Evolutionary conservation across 1,140 invertebrate species (phyloP).

Genomic region (Tetramorium simillimum): DNA sequence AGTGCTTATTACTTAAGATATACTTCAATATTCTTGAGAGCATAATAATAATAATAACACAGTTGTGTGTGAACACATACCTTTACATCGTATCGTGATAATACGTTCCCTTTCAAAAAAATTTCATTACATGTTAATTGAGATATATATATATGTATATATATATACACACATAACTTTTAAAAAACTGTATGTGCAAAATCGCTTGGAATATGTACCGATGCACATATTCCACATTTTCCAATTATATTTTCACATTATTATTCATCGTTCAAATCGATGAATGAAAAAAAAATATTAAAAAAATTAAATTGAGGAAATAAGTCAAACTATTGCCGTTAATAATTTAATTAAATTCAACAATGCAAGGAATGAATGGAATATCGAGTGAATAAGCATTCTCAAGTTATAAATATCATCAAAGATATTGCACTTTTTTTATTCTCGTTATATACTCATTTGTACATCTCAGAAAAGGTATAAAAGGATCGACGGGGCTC

Average conservation of each 20-base stretch:
- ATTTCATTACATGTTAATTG: not conserved
- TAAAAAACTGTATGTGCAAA: not conserved
- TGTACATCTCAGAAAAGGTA: not conserved
- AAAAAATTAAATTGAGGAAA: not conserved
- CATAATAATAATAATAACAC: not conserved
- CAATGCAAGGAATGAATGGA: not conserved
- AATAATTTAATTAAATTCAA: not conserved
- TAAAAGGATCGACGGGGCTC: not conserved
- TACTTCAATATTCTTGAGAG: not conserved
- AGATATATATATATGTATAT: not conserved
- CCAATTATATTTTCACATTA: not conserved
- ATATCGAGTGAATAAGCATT: not conserved
- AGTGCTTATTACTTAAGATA: slow-evolving; percentile 15
- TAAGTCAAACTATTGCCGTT: not conserved
- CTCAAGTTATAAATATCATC: not conserved
- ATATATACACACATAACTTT: too few relatives aligned
- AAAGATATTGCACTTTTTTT: not conserved
- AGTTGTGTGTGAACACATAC: not conserved
- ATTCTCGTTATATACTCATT: not conserved
- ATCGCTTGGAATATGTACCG: not conserved
- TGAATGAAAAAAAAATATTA: not conserved
- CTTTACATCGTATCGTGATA: not conserved
- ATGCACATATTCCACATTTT: not conserved
- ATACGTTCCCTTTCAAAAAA: not conserved
- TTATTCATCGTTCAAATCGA: not conserved